These are phyloP conservation scores for Barypeithes pellucidus DNA, from an alignment of 2,888 invertebrate species.

Conservation along the genomic window DNA sequence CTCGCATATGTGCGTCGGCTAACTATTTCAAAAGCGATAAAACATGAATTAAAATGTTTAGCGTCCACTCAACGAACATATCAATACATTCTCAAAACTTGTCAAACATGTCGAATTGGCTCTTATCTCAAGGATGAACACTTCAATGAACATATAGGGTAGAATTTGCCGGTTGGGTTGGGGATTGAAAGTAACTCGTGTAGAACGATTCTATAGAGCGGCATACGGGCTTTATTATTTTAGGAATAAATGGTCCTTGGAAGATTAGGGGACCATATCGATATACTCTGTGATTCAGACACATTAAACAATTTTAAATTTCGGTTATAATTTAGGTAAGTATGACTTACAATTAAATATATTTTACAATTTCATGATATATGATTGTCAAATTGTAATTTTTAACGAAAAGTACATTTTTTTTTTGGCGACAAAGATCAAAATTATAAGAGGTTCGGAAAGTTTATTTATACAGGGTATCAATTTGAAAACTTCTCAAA, in stretches of 20 bases:
- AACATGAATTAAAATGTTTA: conserved; percentile 24
- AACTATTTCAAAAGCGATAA: no score
- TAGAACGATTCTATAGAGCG: conserved; percentile 16
- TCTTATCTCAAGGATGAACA: conserved; percentile 36
- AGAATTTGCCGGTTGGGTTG: conserved; percentile 13
- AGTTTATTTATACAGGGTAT: no score
- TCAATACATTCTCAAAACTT: conserved; percentile 30
- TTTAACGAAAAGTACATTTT: no score
- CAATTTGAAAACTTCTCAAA: no score
- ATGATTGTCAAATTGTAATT: no score
- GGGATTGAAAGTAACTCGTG: conserved; percentile 16
- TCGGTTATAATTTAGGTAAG: no score
- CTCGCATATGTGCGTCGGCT: no score
- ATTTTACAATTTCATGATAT: not conserved
- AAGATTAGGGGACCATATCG: not conserved
- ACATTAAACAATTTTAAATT: no score
- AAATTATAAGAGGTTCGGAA: no score
- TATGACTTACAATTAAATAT: not conserved
- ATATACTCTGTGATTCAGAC: not conserved
- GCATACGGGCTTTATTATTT: conserved; percentile 7
- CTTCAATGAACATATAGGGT: conserved; percentile 24
- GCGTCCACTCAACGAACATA: conserved; percentile 10
- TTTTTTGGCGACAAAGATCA: no score
- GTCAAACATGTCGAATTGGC: conserved; percentile 32
- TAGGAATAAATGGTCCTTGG: not conserved